phyloP scores from a whole-genome alignment of 2,888 invertebrate genomes.

The Sylvicola cinctus region DNA sequence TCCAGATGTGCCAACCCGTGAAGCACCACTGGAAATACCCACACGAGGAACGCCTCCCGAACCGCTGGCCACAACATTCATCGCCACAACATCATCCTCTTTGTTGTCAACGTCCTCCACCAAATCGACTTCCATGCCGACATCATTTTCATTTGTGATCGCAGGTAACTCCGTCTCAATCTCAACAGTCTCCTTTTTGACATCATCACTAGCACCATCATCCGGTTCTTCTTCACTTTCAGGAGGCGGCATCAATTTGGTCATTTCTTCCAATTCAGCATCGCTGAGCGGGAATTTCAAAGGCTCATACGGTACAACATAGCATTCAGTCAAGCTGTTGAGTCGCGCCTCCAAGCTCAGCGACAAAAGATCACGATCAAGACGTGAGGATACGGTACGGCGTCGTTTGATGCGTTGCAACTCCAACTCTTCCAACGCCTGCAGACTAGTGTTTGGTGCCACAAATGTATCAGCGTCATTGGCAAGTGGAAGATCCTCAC shows the following conservation, averaged over 20 bases:
- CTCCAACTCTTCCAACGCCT: conserved; percentile 7
- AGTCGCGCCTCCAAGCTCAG: conserved; percentile 21
- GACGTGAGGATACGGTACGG: conserved; percentile 21
- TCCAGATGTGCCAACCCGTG: too few species aligned
- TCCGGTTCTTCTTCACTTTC: background rate
- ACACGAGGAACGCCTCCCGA: background rate
- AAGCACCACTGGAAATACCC: background rate
- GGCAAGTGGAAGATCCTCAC: background rate
- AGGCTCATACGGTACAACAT: conserved; percentile 41
- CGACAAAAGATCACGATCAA: conserved; percentile 13
- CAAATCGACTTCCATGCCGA: too few species aligned
- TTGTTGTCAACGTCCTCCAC: too few species aligned
- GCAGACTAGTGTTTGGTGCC: background rate
- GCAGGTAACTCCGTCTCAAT: background rate
- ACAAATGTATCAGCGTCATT: background rate
- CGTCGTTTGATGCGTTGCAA: conserved; percentile 16
- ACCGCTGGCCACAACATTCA: background rate
- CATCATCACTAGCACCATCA: background rate
- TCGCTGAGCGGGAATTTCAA: conserved; percentile 55
- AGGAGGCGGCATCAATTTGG: conserved; percentile 38
- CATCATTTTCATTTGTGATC: too few species aligned
- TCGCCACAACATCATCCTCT: background rate
- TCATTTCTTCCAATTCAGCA: conserved; percentile 43
- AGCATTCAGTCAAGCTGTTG: conserved; percentile 28
- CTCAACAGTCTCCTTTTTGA: background rate